Conservation (phyloP, 2,797 vertebrate species). For the Lepus oiostolus region DNA sequence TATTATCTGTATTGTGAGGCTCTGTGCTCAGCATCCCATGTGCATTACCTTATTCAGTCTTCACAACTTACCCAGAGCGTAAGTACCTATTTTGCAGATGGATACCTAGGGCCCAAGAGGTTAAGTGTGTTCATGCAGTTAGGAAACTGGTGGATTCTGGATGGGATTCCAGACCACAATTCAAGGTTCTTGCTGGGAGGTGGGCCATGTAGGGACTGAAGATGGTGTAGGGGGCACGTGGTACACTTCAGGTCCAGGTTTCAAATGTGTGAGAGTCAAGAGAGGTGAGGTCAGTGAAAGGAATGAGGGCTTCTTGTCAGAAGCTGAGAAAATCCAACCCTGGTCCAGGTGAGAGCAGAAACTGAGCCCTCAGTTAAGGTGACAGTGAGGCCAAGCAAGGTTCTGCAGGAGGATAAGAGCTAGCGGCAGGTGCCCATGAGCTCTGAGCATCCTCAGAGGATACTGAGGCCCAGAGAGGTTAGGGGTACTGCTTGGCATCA, state of each 20-base stretch:
- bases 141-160: neutral
- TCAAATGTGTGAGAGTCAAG: neutral
- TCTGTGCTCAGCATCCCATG: neutral
- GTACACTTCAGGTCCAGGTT: neutral
- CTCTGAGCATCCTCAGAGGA: neutral
- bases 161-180: neutral
- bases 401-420: neutral
- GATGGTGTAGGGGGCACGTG: neutral
- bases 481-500: neutral
- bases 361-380: neutral
- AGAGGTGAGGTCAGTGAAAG: neutral
- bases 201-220: neutral
- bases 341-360: neutral
- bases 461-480: neutral
- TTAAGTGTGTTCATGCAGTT: neutral
- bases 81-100: too few species aligned
- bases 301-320: neutral
- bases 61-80: rapidly evolving
- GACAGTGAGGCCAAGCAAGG: neutral
- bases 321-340: neutral
- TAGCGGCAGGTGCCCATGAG: rapidly evolving
- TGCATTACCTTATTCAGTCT: rapidly evolving
- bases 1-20: too few species aligned
- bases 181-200: neutral
- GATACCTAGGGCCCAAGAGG: neutral